phyloP scores from a whole-genome alignment of 2,888 invertebrate species.

The Timandra comae region DNA sequence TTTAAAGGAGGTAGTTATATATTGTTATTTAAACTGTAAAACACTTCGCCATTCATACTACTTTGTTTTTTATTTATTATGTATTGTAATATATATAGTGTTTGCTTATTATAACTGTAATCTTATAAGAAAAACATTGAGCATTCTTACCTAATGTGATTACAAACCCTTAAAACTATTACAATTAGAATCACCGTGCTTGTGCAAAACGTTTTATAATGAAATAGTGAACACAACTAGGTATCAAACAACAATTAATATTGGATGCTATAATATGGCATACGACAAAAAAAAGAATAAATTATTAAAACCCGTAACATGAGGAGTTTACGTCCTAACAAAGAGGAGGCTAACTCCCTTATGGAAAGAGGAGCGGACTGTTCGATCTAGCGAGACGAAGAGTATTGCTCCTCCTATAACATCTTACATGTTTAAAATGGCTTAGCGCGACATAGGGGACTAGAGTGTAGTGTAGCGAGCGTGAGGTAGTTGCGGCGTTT shows the following conservation, averaged over 20 bases:
- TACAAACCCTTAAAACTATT: slow-evolving; percentile 36
- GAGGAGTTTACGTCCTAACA: slow-evolving; percentile 38
- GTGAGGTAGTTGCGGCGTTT: slow-evolving; percentile 77
- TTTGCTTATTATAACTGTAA: slow-evolving; percentile 10
- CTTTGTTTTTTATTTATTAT: slow-evolving; percentile 14
- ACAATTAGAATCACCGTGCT: slow-evolving; percentile 62
- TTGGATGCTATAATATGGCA: slow-evolving; percentile 51
- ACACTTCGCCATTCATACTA: slow-evolving; percentile 3
- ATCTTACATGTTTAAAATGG: slow-evolving; percentile 24
- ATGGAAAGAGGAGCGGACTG: slow-evolving; percentile 45
- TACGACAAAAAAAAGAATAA: slow-evolving; percentile 54
- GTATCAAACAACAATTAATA: slow-evolving; percentile 57
- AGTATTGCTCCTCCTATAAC: slow-evolving; percentile 5
- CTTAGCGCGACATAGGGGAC: slow-evolving; percentile 60
- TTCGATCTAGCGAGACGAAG: not conserved
- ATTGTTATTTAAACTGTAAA: slow-evolving; percentile 7
- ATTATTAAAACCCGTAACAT: slow-evolving; percentile 54
- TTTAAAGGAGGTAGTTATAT: slow-evolving; percentile 18
- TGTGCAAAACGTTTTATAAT: slow-evolving; percentile 55
- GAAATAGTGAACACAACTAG: slow-evolving; percentile 54
- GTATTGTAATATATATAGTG: slow-evolving; percentile 5
- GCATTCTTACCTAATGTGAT: slow-evolving; percentile 60
- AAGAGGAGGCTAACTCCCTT: slow-evolving; percentile 18
- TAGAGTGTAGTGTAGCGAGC: slow-evolving; percentile 66
- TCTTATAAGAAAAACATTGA: slow-evolving; percentile 56